Evolutionary conservation across 2,888 invertebrate genomes (phyloP), one percentile per base, ranked within the genome.

Genomic region (Candidula unifasciata): DNA sequence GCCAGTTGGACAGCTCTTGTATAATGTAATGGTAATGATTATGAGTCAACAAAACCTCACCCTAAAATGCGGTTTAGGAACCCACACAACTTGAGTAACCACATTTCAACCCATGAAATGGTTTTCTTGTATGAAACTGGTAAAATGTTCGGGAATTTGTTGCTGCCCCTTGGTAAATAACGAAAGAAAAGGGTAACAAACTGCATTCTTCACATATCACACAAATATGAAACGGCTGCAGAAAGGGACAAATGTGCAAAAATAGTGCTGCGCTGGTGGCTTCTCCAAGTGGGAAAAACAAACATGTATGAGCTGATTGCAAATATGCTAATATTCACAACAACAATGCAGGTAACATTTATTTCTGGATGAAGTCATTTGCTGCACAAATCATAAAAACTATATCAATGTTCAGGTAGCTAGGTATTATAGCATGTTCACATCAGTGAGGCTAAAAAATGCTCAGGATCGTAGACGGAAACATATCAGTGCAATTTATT

Each of bases 111-210:
- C 18, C 13, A 44, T 44, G 13, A 44, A 10, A 44, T 44, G 44
- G 44, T 44, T 44, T 44, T 13, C 44, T 44, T 13, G 24, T 60
- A 60, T 21, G 5, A n/a, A n/a, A n/a, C 8, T n/a, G 3, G n/a
- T 27, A 73, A 73, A 44, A 52, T n/a, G 24, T 44, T 21, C 54
- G 69, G 69, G 30, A 54, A 57, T 68, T 27, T n/a, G 10, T 73
- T 81, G 81, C 81, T 81, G 81, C 81, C 81, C 66, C 81, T 35
- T 8, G 0, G 24, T 60, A 27, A 68, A n/a, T 71, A 73, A 21
- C n/a, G 44, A n/a, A 77, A 79, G 27, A 33, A 24, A 71, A 52
- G 57, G 66, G 80, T 60, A 69, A 24, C 27, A 69, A 69, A 21
- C 30, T n/a, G n/a, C n/a, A 57, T 10, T 35, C 24, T 57, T 27